A percentile compares a stretch with the other conserved stretches of the same genome.
Evolutionary conservation across 2,797 vertebrate genomes (phyloP).

Genomic region (Glossophaga mutica): DNA sequence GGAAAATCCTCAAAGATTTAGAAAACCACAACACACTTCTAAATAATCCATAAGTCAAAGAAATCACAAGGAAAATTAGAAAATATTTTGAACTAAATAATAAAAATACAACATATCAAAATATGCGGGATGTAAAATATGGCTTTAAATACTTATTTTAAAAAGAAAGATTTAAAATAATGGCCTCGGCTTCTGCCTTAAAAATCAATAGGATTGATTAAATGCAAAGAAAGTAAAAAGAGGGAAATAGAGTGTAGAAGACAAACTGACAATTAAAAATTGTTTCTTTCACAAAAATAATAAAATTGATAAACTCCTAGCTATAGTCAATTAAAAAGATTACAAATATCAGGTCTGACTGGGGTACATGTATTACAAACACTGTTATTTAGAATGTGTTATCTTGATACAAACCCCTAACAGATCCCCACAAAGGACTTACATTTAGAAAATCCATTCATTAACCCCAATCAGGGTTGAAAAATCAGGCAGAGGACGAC

Average conservation of each 20-base stretch:
- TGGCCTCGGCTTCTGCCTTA: not conserved
- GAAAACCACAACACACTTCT: not conserved
- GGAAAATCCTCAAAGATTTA: not conserved
- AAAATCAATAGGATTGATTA: not conserved
- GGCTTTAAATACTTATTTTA: not conserved
- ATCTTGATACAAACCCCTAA: not conserved
- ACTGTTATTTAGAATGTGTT: not conserved
- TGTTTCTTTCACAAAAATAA: not conserved
- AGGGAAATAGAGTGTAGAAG: not conserved
- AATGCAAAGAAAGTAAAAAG: not conserved
- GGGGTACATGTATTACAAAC: not conserved
- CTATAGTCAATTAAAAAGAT: not conserved
- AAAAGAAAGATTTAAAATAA: not conserved
- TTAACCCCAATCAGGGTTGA: not conserved
- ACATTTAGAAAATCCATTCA: not conserved
- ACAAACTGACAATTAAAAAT: not conserved
- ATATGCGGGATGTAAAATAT: not conserved
- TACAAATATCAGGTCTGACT: not conserved
- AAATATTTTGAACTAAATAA: constrained; percentile 32
- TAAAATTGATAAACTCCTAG: not conserved
- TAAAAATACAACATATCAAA: not conserved
- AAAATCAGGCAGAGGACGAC: not conserved
- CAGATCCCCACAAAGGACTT: not conserved
- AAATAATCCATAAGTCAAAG: not conserved
- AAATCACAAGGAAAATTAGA: not conserved